Conservation (phyloP, 2,113 vertebrate genomes). For the Hymenochirus boettgeri region DNA sequence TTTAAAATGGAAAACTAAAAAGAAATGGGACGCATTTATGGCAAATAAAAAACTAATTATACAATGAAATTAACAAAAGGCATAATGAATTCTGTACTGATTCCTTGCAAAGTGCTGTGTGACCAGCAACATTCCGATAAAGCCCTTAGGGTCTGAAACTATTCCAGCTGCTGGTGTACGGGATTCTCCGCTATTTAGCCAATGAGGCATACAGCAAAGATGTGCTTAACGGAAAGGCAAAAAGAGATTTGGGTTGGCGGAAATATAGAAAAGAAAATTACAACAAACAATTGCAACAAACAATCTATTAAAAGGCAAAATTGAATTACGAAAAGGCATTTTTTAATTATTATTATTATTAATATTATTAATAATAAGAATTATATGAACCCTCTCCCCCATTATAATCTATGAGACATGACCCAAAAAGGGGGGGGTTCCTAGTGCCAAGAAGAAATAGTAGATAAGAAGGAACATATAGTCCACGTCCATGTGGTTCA, state of each 20-base stretch:
- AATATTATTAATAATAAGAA: too few relatives aligned
- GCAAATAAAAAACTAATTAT: slow-evolving; percentile 34
- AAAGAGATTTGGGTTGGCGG: slow-evolving; percentile 28
- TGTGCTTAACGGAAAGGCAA: slow-evolving; percentile 24
- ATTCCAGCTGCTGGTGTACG: slow-evolving; percentile 46
- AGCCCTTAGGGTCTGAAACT: slow-evolving; percentile 31
- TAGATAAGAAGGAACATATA: too few relatives aligned
- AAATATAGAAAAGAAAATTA: slow-evolving; percentile 14
- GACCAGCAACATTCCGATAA: slow-evolving; percentile 40
- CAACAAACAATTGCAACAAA: too few relatives aligned
- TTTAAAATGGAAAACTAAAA: slow-evolving; percentile 19
- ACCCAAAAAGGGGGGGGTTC: too few relatives aligned
- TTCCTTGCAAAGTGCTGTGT: too few relatives aligned
- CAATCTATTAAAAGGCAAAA: too few relatives aligned
- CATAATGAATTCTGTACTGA: slow-evolving; percentile 24
- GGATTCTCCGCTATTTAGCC: slow-evolving; percentile 50
- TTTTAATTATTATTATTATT: too few relatives aligned
- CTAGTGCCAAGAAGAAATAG: too few relatives aligned
- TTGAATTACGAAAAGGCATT: too few relatives aligned
- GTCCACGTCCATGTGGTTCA: too few relatives aligned
- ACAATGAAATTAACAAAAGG: slow-evolving; percentile 38
- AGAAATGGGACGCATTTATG: slow-evolving; percentile 25
- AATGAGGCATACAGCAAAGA: slow-evolving; percentile 41
- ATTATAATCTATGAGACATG: too few relatives aligned
- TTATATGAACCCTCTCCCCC: too few relatives aligned